Evolutionary conservation across 1,140 invertebrate species (phyloP), one percentile per base, ranked within the genome.

Genomic region (fruit fly (Drosophila melanogaster)): DNA sequence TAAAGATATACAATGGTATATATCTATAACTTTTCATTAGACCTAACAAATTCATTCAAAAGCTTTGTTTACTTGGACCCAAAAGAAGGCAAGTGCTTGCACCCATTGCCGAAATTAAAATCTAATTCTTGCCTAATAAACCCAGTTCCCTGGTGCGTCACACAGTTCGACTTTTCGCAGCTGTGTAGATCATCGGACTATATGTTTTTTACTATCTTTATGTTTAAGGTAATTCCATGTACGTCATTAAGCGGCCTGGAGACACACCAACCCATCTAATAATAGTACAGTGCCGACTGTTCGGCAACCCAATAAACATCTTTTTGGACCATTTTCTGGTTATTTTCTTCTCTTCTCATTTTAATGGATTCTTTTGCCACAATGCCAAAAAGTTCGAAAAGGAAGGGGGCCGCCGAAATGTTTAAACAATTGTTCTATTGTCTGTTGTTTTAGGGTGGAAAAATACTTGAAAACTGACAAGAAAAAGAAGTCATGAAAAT

Each of bases 391-490:
- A 61, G 61, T 49, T 44, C 54, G 40, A 41, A 49, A 56, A 38
- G 19, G 14, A 56, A 38, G 38, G 17, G 50, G 38, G 26, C 64
- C 64, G 47, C 62, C 12, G 35, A 83, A 70, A 87, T 89, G 79
- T 89, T 89, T 89, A 89, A 89, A 89, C 84, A 89, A 89, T 89
- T 89, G 84, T 89, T 89, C 84, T 89, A 89, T 89, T 87, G 84
- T 87, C 41, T 89, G 41, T 77, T 72, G 44, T 77, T 83, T 86
- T 83, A 58, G 83, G 80, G 65, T 86, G 77, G 79, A 77, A 79
- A 77, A 60, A 59, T 58, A 78, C 75, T 71, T 71, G 65, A 77
- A 70, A 35, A 66, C 60, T 15, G 56, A 41, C 64, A 41, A 47
- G 41, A 58, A 69, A 38, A 46, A 73, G 38, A 77, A 56, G 56